Conservation (phyloP, 2,797 vertebrate species). For the Squalus acanthias region DNA sequence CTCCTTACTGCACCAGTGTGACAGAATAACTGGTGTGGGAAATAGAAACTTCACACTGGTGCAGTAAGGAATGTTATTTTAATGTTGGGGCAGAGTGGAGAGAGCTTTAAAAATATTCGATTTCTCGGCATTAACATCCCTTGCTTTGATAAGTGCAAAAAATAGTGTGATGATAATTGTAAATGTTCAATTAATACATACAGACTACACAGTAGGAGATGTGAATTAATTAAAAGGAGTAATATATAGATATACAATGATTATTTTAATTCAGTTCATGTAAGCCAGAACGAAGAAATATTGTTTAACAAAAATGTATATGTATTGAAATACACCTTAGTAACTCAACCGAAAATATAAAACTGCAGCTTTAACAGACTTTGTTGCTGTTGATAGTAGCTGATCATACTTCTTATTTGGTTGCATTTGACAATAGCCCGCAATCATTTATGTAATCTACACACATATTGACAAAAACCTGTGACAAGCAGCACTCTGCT, state of each 20-base stretch:
- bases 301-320: slow-evolving; percentile 36
- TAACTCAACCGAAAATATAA: neutral
- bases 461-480: neutral
- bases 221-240: slow-evolving; percentile 22
- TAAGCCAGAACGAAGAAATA: slow-evolving; percentile 20
- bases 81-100: neutral
- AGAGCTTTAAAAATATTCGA: slow-evolving; percentile 8
- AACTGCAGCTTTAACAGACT: neutral
- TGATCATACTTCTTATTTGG: neutral
- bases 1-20: neutral
- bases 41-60: neutral
- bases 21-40: neutral
- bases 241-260: slow-evolving; percentile 3
- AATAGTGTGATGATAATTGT: neutral
- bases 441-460: neutral
- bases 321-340: slow-evolving; percentile 17
- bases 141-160: neutral
- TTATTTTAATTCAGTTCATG: slow-evolving; percentile 32
- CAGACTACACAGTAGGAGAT: neutral
- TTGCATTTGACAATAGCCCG: neutral
- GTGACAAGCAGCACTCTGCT: neutral
- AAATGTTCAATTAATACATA: slow-evolving; percentile 10
- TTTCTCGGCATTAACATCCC: neutral
- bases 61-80: neutral
- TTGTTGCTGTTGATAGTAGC: neutral